Evolutionary conservation across 2,797 vertebrate species (phyloP).

Genomic region (Pangasius mekongensis): DNA sequence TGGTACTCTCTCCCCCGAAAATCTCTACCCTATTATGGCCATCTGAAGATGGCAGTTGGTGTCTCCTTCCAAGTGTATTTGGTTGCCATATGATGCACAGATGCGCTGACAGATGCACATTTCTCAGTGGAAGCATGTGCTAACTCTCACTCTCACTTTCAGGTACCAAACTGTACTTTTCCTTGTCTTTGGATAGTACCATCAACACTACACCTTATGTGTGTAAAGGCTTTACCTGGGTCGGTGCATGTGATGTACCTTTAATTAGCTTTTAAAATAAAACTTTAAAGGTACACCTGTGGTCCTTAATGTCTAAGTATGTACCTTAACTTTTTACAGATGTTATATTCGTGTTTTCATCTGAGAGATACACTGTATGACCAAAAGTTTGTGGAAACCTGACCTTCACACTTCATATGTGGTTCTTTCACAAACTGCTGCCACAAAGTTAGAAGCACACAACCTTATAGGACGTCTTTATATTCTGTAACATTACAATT

Average conservation of each 20-base stretch:
- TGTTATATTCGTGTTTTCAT: background rate
- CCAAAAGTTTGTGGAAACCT: background rate
- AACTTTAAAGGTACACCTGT: background rate
- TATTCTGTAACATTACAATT: background rate
- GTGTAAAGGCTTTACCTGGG: background rate
- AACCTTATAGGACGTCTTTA: background rate
- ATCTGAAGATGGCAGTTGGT: background rate
- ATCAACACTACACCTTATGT: background rate
- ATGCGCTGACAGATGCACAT: background rate
- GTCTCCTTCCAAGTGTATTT: background rate
- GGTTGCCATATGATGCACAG: background rate
- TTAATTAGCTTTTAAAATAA: background rate
- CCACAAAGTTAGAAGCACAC: background rate
- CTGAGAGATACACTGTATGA: background rate
- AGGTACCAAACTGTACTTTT: background rate
- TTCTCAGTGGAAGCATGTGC: background rate
- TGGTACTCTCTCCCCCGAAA: background rate
- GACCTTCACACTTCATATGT: no score
- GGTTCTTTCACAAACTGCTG: background rate
- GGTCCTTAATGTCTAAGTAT: background rate
- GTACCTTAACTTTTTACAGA: background rate
- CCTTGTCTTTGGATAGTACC: background rate
- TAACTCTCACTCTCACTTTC: background rate
- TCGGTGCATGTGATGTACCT: background rate
- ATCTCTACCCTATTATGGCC: background rate